Conservation (phyloP, 2,113 vertebrate species). For the Odontophorus gujanensis region DNA sequence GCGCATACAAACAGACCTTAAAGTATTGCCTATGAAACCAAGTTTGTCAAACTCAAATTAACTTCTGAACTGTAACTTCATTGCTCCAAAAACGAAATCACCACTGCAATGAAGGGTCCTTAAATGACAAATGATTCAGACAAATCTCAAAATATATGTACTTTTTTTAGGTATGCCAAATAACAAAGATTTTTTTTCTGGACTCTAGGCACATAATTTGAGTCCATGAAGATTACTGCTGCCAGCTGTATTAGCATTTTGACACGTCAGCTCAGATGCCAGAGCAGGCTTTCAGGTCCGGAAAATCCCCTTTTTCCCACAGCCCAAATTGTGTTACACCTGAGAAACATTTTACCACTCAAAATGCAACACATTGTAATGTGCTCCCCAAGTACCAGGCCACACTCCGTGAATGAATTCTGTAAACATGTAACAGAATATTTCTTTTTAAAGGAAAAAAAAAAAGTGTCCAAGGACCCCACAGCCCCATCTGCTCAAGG, state of each 20-base stretch:
- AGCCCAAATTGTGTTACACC: not conserved
- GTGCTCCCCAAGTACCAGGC: not conserved
- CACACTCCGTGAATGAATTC: not conserved
- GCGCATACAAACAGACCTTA: not conserved
- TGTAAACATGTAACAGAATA: not conserved
- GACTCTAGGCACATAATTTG: not conserved
- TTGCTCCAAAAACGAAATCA: not conserved
- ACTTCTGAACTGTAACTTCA: not conserved
- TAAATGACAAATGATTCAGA: not conserved
- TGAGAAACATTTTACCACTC: not conserved
- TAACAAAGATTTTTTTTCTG: not conserved
- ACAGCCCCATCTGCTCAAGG: not conserved
- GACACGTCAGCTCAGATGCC: not conserved
- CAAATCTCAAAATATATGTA: not conserved
- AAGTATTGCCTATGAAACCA: not conserved
- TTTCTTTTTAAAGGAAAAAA: not conserved
- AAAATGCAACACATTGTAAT: not conserved
- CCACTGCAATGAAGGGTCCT: not conserved
- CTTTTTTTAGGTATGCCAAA: not conserved
- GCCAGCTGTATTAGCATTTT: not conserved
- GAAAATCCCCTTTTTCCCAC: not conserved
- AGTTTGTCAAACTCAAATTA: not conserved
- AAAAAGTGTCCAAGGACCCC: not conserved
- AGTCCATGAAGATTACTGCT: not conserved
- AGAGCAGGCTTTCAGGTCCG: not conserved